Conservation (phyloP, 2,113 vertebrate species). For the Ovis aries region DNA sequence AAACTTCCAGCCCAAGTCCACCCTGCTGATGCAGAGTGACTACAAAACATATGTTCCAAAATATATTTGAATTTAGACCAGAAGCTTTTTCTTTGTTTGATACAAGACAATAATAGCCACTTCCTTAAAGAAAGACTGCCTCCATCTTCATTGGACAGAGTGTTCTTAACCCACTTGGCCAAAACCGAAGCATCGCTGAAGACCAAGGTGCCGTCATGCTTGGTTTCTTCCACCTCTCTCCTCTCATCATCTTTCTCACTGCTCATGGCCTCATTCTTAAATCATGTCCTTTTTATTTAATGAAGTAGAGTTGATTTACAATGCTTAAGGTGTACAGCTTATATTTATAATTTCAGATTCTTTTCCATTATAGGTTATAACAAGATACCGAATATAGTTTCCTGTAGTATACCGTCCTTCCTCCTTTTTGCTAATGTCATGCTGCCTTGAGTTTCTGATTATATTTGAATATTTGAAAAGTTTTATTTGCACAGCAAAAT, state of each 20-base stretch:
- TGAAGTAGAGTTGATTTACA: background rate
- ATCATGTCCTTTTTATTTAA: background rate
- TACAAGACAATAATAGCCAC: background rate
- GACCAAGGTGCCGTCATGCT: background rate
- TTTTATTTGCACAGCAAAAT: conserved; percentile 19
- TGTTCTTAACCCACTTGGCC: background rate
- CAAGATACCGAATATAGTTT: background rate
- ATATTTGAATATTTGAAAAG: conserved; percentile 7
- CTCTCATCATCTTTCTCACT: background rate
- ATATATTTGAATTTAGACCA: background rate
- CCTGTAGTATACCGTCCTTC: background rate
- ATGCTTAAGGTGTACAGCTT: background rate
- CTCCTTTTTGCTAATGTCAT: background rate
- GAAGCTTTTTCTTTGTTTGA: background rate
- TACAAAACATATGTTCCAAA: background rate
- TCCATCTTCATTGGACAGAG: background rate
- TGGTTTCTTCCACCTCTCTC: background rate
- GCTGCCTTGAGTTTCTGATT: background rate
- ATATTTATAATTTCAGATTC: background rate
- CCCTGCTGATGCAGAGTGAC: background rate
- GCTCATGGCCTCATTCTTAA: background rate
- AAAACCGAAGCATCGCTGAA: background rate
- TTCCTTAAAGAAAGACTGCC: background rate
- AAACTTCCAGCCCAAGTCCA: background rate
- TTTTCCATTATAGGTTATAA: background rate